These are phyloP conservation scores for Xenotilapia longispinis DNA, from an alignment of 2,113 vertebrate species.

Conservation along the genomic window DNA sequence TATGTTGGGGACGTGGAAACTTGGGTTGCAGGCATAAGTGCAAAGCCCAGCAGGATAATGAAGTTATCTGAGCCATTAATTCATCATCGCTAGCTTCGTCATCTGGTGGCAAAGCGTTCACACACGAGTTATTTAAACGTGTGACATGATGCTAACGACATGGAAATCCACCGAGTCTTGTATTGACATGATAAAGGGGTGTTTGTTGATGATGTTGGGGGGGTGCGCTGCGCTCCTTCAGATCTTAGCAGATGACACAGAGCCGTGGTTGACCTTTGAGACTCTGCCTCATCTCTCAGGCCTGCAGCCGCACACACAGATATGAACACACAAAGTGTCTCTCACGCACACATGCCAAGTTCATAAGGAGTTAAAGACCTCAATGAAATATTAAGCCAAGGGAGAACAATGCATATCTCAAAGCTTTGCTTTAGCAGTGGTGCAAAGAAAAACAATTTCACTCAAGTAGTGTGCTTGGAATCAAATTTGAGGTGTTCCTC, in stretches of 20 bases:
- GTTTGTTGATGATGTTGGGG: slow-evolving; percentile 16
- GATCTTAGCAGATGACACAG: slow-evolving; percentile 13
- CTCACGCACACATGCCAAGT: not conserved
- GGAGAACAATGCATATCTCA: not conserved
- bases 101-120: not conserved
- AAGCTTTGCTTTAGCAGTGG: not conserved
- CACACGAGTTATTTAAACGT: not conserved
- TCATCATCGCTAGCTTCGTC: slow-evolving; percentile 1
- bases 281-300: not conserved
- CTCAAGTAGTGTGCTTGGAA: not conserved
- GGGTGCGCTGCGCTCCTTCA: not conserved
- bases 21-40: slow-evolving; percentile 16
- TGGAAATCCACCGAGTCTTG: not conserved
- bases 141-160: not conserved
- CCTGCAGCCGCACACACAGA: not conserved
- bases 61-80: slow-evolving; percentile 21
- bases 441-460: not conserved
- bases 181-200: not conserved
- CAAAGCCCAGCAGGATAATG: slow-evolving; percentile 39
- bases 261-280: slow-evolving; percentile 28
- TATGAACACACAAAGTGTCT: not conserved
- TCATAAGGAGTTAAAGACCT: not conserved
- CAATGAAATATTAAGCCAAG: not conserved
- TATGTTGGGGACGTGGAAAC: slow-evolving; percentile 37
- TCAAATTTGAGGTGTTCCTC: not conserved